A percentile compares a stretch with the other conserved stretches of the same genome.
Evolutionary conservation across 2,888 invertebrate genomes (phyloP).

Genomic region (Carterocephalus palaemon): DNA sequence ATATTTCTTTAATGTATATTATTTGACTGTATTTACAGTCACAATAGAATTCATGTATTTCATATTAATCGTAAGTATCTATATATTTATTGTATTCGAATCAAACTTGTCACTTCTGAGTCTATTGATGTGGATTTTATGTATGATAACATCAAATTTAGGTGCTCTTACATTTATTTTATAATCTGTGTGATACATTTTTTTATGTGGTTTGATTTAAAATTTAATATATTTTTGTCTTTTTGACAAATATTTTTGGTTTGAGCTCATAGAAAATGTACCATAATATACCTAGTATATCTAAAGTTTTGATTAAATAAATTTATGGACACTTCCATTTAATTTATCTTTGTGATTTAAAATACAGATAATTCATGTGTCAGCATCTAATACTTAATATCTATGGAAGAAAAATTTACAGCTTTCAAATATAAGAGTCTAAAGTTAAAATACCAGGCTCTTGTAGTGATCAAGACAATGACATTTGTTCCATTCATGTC

Average conservation of each 20-base stretch:
- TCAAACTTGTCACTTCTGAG: background rate
- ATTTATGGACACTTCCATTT: too few species aligned
- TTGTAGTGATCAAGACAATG: too few species aligned
- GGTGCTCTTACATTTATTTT: constrained; percentile 29
- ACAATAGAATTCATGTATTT: constrained; percentile 19
- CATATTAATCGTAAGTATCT: constrained; percentile 6
- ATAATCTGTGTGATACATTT: constrained; percentile 32
- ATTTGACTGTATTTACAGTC: constrained; percentile 10
- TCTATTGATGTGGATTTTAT: constrained; percentile 16
- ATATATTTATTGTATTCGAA: constrained; percentile 4
- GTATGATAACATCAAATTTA: constrained; percentile 24
- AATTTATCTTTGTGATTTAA: too few species aligned
- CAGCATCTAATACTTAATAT: too few species aligned
- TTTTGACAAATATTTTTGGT: constrained; percentile 13
- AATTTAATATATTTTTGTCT: constrained; percentile 9
- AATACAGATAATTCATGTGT: too few species aligned
- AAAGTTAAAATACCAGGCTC: too few species aligned
- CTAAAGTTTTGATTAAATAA: too few species aligned
- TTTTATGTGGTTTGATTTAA: constrained; percentile 28
- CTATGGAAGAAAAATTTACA: too few species aligned
- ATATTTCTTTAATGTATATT: background rate
- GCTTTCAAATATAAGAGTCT: too few species aligned
- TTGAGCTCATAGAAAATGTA: constrained; percentile 16
- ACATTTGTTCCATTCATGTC: too few species aligned
- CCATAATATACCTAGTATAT: background rate